Evolutionary conservation across 2,113 vertebrate genomes (phyloP), one percentile per base, ranked within the genome.

Genomic region (Tapirus terrestris): DNA sequence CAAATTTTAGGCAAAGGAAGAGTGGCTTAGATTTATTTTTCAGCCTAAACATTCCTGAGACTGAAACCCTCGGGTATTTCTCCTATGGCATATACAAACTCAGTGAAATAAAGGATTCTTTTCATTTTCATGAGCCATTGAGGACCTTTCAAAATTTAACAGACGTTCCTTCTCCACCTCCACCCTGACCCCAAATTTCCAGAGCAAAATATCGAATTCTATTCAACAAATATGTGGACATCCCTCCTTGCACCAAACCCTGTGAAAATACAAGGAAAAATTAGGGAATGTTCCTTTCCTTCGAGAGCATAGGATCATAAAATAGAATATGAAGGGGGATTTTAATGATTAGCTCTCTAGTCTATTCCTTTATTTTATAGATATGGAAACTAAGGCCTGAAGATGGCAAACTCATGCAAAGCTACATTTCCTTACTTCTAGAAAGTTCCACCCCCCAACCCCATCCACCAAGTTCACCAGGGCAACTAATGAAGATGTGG

Each of bases 91-190:
- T 16, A 61, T 17, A 60, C 16, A 92, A 68, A 36, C 23, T 56
- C 96, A 95, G 88, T 93, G 92, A 88, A 70, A 20, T 33, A 31
- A 68, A 77, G 53, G 93, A 77, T 87, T 75, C 77, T 67, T 93
- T 72, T n/a, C 2, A 11, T 93, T 95, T 94, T 88, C 95, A 45
- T 76, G 23, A 97, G 89, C 48, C 72, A 63, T 6, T 76, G 89
- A 91, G 5, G 75, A 90, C 56, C 45, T 68, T 86, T 68, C 51
- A 33, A 79, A 84, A 89, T 60, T 27, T 67, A 91, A 81, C 76
- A 16, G 63, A 23, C 43, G 21, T 21, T 39, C 48, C 43, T 77
- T 65, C 16, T 12, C 39, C 12, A 61, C 5, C 33, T 83, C 43
- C 31, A 36, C 25, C 29, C 5, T 58, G 12, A 45, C 43, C 36